Base-by-base conservation (phyloP, 1,140 invertebrate genomes). In the Pachypeltis micranthus region DNA sequence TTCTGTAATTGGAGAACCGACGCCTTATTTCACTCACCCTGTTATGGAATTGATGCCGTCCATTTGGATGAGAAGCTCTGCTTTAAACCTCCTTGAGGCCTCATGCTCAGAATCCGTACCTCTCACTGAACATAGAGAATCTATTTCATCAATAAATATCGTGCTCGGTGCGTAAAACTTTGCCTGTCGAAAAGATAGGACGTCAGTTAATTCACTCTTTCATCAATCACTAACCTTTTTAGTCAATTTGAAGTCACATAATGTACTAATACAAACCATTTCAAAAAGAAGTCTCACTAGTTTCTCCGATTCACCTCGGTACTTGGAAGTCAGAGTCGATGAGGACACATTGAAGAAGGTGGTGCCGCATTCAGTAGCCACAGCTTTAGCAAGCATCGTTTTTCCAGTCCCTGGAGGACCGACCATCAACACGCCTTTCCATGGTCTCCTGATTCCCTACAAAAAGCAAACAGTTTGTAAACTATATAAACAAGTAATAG, bases 341-440 rank as follows among this genome's bases (percentile, higher is more conserved):
- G 83, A 81, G 2, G 83, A 82, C 23, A 88, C 83, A 69, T 84
- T 84, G 71, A 87, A 88, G 70, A 88, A 87, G 1, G 85, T 88
- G 10, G 85, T 84, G 23, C 80, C 80, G 72, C 85, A 87, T 74
- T 88, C 85, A 0, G 85, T 99, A 24, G 97, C 97, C 0, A 99
- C 97, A 54, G 97, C 97, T 78, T 99, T 99, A 0, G 97, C 97
- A 25, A 99, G 75, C 31, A 99, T 79, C 0, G 97, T 99, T 78
- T 99, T 99, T 1, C 96, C 95, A 55, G 97, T 99, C 24, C 87
- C 87, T 4, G 87, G 90, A 1, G 90, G 90, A 1, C 90, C 90
- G 10, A 90, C 86, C 80, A 90, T 83, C 47, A 93, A 72, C 0
- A 93, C 86, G n/a, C 90, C 90, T 73, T 90, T 90, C 89, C 90